Evolutionary conservation across 2,888 invertebrate genomes (phyloP), one percentile per base, ranked within the genome.

Genomic region (Dryadula phaetusa): DNA sequence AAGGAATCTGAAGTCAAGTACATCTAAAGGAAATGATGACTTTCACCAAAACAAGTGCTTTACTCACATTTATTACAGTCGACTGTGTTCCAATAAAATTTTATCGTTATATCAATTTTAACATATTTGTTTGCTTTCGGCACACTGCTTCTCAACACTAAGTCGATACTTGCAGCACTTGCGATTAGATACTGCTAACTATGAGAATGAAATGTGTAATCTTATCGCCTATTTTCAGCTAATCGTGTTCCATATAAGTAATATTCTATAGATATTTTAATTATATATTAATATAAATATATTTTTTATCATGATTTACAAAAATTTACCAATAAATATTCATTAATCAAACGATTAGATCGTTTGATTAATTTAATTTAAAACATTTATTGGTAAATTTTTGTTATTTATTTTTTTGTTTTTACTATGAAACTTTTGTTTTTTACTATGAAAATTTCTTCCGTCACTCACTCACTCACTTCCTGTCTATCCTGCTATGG

Each of bases 171-270:
- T 73, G 76, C 78, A 79, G 73, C 74, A 65, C 67, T 69, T 62
- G 20, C 74, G 90, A 90, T 90, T 81, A 90, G 89, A 91, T 90
- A 87, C 66, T 69, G 73, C 65, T 67, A 71, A 79, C 77, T 80
- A 79, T 76, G 75, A 77, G 76, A 77, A 77, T 78, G 76, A 77
- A 76, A 75, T 77, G 79, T 82, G 80, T 84, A 80, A 88, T 90
- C 89, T 91, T 87, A 91, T 91, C 76, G 82, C 81, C 78, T 80
- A 78, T 78, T 84, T 81, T 73, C 72, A 74, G 77, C 74, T 82
- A 77, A 79, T 78, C 74, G 69, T 64, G 34, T 61, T 64, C 49
- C 25, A 53, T 66, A 63, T 69, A 49, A 62, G 71, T 66, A 65
- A 71, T 70, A 70, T 62, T 62, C 54, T 64, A 54, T 25, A 40